phyloP scores from a whole-genome alignment of 2,888 invertebrate species.

The Amiota mariae region DNA sequence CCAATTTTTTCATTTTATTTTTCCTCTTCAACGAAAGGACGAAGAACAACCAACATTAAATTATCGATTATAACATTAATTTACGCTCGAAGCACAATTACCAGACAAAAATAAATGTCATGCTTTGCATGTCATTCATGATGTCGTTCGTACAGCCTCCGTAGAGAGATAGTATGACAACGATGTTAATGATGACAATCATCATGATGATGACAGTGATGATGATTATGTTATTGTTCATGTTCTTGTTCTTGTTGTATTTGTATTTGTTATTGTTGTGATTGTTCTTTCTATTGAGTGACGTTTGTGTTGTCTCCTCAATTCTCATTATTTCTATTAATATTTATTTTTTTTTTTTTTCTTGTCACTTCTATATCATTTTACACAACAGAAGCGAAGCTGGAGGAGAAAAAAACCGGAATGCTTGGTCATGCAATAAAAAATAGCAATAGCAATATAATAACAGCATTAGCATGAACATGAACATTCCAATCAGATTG shows the following conservation, averaged over 20 bases:
- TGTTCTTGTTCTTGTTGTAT: too few species aligned
- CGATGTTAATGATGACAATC: not conserved
- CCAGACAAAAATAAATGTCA: conserved; percentile 37
- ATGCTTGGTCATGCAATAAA: too few species aligned
- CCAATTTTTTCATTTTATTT: not conserved
- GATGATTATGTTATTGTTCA: not conserved
- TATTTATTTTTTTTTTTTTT: not conserved
- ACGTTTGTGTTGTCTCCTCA: not conserved
- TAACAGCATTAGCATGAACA: not conserved
- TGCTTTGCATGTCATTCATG: conserved; percentile 11
- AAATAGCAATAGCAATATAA: not conserved
- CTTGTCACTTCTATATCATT: not conserved
- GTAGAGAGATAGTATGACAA: not conserved
- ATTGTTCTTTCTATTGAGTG: not conserved
- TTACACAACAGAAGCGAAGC: not conserved
- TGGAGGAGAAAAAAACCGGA: too few species aligned
- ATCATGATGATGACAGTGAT: not conserved
- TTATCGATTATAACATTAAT: conserved; percentile 67
- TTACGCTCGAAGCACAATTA: conserved; percentile 61
- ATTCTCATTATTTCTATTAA: not conserved
- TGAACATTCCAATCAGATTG: conserved; percentile 6
- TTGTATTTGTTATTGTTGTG: not conserved
- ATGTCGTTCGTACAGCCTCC: too few species aligned
- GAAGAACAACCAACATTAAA: conserved; percentile 51
- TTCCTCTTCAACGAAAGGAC: too few species aligned